A percentile compares a stretch with the other conserved stretches of the same genome.
phyloP scores from a whole-genome alignment of 1,140 invertebrate genomes.

The Ylistrum balloti region DNA sequence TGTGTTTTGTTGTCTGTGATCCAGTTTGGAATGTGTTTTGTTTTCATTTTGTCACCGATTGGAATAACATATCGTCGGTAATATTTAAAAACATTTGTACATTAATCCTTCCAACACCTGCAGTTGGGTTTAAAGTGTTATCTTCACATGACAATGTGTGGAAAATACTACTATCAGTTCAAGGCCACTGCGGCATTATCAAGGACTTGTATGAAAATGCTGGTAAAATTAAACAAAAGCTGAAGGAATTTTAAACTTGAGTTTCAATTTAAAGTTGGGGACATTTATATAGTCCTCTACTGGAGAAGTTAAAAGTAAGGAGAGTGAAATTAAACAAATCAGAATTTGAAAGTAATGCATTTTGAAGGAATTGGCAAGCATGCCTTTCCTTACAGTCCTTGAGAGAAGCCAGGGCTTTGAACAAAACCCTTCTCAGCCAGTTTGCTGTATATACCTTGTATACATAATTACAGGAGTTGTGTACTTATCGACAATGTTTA shows the following conservation, averaged over 20 bases:
- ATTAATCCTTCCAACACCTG: background rate
- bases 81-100: constrained; percentile 21
- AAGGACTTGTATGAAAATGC: background rate
- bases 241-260: too few species aligned
- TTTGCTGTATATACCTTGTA: background rate
- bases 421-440: constrained; percentile 18
- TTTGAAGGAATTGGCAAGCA: background rate
- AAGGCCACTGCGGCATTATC: background rate
- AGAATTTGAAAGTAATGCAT: background rate
- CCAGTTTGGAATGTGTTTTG: constrained; percentile 7
- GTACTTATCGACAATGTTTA: constrained; percentile 34
- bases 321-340: background rate
- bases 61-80: constrained; percentile 7
- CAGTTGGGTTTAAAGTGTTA: background rate
- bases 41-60: constrained; percentile 1
- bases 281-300: too few species aligned
- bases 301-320: background rate
- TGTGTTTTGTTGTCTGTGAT: constrained; percentile 28
- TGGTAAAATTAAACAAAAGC: too few species aligned
- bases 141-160: background rate
- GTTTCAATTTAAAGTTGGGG: too few species aligned
- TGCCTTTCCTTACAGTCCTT: background rate
- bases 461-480: background rate
- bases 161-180: background rate
- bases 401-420: background rate